These are phyloP conservation scores for Habrosyne pyritoides DNA, from an alignment of 2,888 invertebrate species.

Conservation along the genomic window DNA sequence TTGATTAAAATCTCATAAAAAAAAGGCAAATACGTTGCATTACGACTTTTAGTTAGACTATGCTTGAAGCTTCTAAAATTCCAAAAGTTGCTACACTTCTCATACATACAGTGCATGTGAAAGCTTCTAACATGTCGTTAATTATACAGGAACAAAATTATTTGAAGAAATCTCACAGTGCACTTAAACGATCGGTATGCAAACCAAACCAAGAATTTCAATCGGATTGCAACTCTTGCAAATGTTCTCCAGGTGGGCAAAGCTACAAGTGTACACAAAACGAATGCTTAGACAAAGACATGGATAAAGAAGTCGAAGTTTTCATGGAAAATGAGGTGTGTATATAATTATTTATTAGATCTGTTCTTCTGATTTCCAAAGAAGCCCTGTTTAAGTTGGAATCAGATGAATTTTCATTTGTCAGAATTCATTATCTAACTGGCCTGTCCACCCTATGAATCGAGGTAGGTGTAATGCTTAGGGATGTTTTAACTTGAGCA, in stretches of 20 bases:
- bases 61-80: too few relatives aligned
- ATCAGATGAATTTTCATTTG: too few relatives aligned
- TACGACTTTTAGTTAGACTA: neutral
- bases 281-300: slow-evolving; percentile 65
- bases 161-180: slow-evolving; percentile 19
- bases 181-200: slow-evolving; percentile 60
- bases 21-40: neutral
- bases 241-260: slow-evolving; percentile 75
- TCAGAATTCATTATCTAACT: too few relatives aligned
- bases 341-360: slow-evolving; percentile 1
- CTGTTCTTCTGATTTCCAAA: too few relatives aligned
- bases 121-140: neutral
- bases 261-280: slow-evolving; percentile 79
- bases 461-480: too few relatives aligned
- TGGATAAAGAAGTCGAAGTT: slow-evolving; percentile 69
- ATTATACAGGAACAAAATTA: neutral
- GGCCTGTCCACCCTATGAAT: too few relatives aligned
- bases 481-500: too few relatives aligned
- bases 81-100: too few relatives aligned
- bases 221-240: slow-evolving; percentile 81
- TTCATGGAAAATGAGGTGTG: slow-evolving; percentile 68
- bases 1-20: too few relatives aligned
- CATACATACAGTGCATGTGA: too few relatives aligned
- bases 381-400: too few relatives aligned
- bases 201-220: slow-evolving; percentile 74